phyloP scores from a whole-genome alignment of 2,113 vertebrate species.

The Prinia subflava region DNA sequence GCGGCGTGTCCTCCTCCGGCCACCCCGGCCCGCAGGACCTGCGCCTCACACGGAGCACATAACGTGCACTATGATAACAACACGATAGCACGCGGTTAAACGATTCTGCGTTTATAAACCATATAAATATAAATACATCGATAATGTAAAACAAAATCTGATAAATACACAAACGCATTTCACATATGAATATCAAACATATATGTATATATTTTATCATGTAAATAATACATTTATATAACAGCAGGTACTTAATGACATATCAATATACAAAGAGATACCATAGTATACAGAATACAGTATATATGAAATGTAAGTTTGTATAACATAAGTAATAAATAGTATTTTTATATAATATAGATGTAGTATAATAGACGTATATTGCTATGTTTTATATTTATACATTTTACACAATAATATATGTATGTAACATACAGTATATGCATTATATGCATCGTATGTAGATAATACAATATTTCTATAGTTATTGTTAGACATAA shows the following conservation, averaged over 20 bases:
- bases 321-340: background rate
- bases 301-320: background rate
- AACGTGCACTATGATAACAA: background rate
- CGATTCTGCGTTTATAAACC: background rate
- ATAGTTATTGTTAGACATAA: background rate
- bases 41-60: rapidly evolving
- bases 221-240: background rate
- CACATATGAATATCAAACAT: background rate
- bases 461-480: background rate
- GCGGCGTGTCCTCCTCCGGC: background rate
- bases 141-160: background rate
- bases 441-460: background rate
- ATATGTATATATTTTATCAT: background rate
- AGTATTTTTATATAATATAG: background rate
- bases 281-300: background rate
- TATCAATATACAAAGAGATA: background rate
- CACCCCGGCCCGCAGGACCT: background rate
- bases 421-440: background rate
- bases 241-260: background rate
- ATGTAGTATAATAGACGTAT: no score
- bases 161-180: background rate
- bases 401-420: background rate
- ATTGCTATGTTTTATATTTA: background rate
- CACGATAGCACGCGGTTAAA: background rate
- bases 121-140: no score